Conservation (phyloP, 1,140 invertebrate genomes). For the Arctopsyche grandis region DNA sequence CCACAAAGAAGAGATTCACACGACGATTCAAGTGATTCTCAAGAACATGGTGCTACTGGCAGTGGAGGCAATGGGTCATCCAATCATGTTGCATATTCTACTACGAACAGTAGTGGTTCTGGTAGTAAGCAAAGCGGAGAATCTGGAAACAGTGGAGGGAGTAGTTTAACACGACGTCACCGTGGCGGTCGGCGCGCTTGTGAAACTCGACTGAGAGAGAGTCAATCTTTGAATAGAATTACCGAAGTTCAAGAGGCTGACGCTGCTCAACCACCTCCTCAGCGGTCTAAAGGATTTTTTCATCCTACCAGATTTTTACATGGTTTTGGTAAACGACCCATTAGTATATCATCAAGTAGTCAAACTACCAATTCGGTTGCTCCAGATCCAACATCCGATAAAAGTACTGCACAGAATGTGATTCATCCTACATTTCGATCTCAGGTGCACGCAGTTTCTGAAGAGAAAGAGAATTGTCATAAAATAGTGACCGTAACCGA, state of each 20-base stretch:
- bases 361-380: constrained; percentile 56
- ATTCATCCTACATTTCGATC: constrained; percentile 40
- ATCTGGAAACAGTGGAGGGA: constrained; percentile 57
- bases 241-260: constrained; percentile 78
- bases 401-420: constrained; percentile 42
- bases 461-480: constrained; percentile 61
- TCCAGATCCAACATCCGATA: constrained; percentile 53
- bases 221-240: constrained; percentile 83
- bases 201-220: constrained; percentile 79
- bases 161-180: constrained; percentile 60
- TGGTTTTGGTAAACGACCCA: constrained; percentile 57
- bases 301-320: constrained; percentile 47
- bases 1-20: constrained; percentile 76
- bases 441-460: constrained; percentile 56
- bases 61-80: constrained; percentile 62
- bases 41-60: constrained; percentile 71
- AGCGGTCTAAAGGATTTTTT: constrained; percentile 47
- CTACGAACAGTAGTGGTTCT: constrained; percentile 48
- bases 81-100: constrained; percentile 47
- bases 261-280: constrained; percentile 49
- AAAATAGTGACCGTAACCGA: constrained; percentile 61
- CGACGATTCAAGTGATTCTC: constrained; percentile 81
- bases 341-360: constrained; percentile 57
- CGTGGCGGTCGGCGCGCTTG: constrained; percentile 69
- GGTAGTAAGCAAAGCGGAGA: constrained; percentile 57